Evolutionary conservation across 2,888 invertebrate genomes (phyloP).

Genomic region (Phalera bucephala): DNA sequence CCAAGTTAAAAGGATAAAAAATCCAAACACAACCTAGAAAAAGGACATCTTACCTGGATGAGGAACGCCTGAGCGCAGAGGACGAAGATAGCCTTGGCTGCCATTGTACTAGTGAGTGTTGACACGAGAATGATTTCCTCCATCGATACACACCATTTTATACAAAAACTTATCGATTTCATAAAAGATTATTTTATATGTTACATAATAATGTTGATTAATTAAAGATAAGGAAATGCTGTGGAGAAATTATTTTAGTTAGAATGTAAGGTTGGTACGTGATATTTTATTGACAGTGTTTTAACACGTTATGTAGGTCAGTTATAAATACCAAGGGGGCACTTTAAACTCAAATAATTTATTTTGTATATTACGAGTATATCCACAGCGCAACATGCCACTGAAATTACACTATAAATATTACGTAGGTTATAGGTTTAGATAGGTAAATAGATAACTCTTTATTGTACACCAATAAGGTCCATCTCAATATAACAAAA

Average conservation of each 20-base stretch:
- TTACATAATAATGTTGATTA: not conserved
- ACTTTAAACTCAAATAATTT: too few species aligned
- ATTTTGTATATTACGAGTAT: too few species aligned
- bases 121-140: not conserved
- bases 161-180: not conserved
- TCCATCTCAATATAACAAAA: too few species aligned
- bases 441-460: too few species aligned
- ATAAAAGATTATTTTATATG: not conserved
- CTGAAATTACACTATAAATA: too few species aligned
- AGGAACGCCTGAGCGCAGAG: constrained; percentile 6
- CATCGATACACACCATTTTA: not conserved
- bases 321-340: too few species aligned
- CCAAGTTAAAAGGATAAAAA: too few species aligned
- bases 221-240: not conserved
- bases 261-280: not conserved
- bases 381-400: too few species aligned
- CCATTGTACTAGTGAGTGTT: constrained; percentile 1
- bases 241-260: not conserved
- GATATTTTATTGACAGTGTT: not conserved
- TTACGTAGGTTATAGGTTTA: too few species aligned
- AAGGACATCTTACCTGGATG: constrained; percentile 5
- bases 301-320: too few species aligned
- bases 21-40: too few species aligned
- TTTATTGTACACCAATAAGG: too few species aligned
- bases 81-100: constrained; percentile 7